phyloP scores from a whole-genome alignment of 2,113 vertebrate genomes.

The Cinclus mexicanus region DNA sequence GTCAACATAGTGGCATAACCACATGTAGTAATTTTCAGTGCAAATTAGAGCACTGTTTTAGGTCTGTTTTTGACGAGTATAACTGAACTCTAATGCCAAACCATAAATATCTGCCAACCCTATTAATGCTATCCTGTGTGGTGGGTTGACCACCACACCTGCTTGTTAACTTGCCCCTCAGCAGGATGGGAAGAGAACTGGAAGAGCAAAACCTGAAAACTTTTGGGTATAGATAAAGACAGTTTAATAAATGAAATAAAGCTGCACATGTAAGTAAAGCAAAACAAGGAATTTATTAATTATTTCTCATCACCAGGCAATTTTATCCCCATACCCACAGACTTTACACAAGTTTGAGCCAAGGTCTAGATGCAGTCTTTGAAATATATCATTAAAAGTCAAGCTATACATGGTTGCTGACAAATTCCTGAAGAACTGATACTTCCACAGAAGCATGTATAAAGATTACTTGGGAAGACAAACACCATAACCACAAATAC shows the following conservation, averaged over 20 bases:
- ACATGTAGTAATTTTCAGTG: neutral
- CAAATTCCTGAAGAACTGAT: neutral
- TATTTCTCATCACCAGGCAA: neutral
- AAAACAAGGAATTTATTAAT: neutral
- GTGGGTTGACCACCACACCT: neutral
- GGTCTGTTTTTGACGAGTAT: neutral
- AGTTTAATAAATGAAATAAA: neutral
- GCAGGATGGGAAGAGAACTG: neutral
- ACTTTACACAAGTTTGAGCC: neutral
- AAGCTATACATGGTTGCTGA: neutral
- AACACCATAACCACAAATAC: neutral
- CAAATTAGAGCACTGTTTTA: neutral
- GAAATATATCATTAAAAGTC: neutral
- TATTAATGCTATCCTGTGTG: neutral
- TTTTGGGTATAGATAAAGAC: neutral
- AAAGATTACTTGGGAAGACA: neutral
- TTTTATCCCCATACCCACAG: neutral
- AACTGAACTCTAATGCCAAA: neutral
- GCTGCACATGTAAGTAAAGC: rapidly evolving
- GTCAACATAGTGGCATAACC: neutral
- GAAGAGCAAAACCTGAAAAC: neutral
- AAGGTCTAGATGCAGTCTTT: neutral
- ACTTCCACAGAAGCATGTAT: rapidly evolving
- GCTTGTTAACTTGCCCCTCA: neutral
- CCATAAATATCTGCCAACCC: neutral